Conservation (phyloP, 2,888 invertebrate species). For the Diloba caeruleocephala region DNA sequence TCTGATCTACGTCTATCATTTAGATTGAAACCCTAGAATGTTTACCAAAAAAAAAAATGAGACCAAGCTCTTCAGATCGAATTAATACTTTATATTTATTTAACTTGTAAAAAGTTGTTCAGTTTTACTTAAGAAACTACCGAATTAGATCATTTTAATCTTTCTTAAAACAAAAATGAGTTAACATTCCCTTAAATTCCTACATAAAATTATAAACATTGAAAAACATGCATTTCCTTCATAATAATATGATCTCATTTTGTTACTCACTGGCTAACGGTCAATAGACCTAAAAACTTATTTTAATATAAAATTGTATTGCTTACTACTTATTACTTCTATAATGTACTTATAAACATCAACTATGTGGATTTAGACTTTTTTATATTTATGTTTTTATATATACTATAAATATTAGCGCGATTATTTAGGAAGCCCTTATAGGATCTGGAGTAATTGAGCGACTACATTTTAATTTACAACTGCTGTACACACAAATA, state of each 20-base stretch:
- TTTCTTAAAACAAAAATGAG: conserved; percentile 19
- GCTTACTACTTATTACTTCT: no score
- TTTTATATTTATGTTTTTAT: no score
- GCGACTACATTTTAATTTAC: conserved; percentile 6
- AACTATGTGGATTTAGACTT: no score
- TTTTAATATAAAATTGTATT: conserved; percentile 6
- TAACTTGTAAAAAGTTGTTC: no score
- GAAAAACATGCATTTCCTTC: not conserved
- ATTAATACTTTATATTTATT: conserved; percentile 39
- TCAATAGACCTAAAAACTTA: conserved; percentile 34
- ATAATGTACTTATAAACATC: no score
- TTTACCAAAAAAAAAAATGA: not conserved
- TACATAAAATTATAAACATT: conserved; percentile 4
- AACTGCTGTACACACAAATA: conserved; percentile 1
- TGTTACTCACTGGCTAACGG: conserved; percentile 19
- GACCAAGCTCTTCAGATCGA: conserved; percentile 20
- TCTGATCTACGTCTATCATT: no score
- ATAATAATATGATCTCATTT: not conserved
- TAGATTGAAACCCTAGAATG: no score
- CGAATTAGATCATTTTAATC: conserved; percentile 23
- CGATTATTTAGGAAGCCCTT: conserved; percentile 28
- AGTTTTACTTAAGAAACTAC: conserved; percentile 2
- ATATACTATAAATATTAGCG: conserved; percentile 16
- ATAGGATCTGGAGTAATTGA: conserved; percentile 11
- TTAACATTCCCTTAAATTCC: conserved; percentile 5